phyloP scores from a whole-genome alignment of 1,140 invertebrate species.

The Macrocentrus cingulum region DNA sequence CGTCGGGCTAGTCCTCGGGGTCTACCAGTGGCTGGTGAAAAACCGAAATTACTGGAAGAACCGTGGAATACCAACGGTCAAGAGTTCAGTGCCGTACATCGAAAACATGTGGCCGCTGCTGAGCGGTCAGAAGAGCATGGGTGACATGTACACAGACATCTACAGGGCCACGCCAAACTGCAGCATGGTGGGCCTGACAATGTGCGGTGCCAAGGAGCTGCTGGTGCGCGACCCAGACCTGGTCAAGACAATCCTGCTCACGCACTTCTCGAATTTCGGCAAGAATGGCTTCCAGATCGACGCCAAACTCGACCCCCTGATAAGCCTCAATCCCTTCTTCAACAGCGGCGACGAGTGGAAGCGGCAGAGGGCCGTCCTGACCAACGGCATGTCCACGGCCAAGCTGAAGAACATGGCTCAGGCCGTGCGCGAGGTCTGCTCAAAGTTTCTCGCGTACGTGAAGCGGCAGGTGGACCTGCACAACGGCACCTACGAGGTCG shows the following conservation, averaged over 20 bases:
- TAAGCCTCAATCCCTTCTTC: conserved; percentile 45
- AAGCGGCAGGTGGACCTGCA: conserved; percentile 9
- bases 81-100: conserved; percentile 31
- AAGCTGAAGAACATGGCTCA: conserved; percentile 29
- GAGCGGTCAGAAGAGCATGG: conserved; percentile 14
- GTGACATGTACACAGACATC: conserved; percentile 11
- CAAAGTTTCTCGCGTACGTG: conserved; percentile 29
- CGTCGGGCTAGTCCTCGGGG: background rate
- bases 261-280: conserved; percentile 40
- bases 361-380: conserved; percentile 17
- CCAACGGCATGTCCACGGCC: conserved; percentile 28
- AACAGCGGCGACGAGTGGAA: conserved; percentile 33
- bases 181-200: conserved; percentile 42
- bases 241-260: conserved; percentile 41
- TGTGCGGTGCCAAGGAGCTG: conserved; percentile 31
- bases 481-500: conserved; percentile 25
- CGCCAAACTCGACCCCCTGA: conserved; percentile 27
- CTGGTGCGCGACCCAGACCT: conserved; percentile 44
- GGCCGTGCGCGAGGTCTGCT: conserved; percentile 16
- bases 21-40: background rate
- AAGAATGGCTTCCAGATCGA: conserved; percentile 27
- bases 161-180: conserved; percentile 24
- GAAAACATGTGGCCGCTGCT: conserved; percentile 37
- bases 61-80: conserved; percentile 47
- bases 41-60: conserved; percentile 52